Base-by-base conservation (phyloP, 2,888 invertebrate species). In the Dynastes tityus region DNA sequence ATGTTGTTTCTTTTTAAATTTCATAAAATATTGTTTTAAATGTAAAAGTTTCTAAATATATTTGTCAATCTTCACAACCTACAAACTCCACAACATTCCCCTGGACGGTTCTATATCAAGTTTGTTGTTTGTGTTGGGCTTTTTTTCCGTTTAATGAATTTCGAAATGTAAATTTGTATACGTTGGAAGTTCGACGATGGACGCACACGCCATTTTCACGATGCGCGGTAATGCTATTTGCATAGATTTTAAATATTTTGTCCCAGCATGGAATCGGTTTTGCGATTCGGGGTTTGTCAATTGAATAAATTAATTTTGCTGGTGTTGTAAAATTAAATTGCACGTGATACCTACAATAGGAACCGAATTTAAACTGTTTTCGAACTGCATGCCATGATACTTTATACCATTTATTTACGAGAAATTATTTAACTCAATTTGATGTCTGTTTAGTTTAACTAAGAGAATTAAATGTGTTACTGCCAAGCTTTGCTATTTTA, bases 201-300 rank as follows among this genome's bases (percentile, higher is more conserved):
- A 40, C 11, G 22, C 13, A 73, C 16, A 64, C 64, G 49, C 32
- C 64, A 77, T 77, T 77, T 77, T 61, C 53, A 29, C 70, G 29
- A 70, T 77, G 37, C 63, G 45, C 71, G n/a, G 71, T 71, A 64
- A 77, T 77, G 70, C 68, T 73, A 71, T 77, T 77, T 77, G 77
- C 77, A 77, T 77, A 77, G 71, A 77, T 77, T 71, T 70, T 77
- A 70, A 63, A 63, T 64, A 70, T 77, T 77, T 70, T 71, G 77
- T 32, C 53, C 27, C 32, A 8, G 77, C 32, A 53, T 16, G 11
- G 71, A 63, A 68, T 70, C 68, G 70, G 70, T 77, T 77, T 70
- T 77, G 61, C 49, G 51, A 53, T 71, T 77, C 58, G 29, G 61
- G 32, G 40, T 77, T 71, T 58, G 58, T 29, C 77, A 51, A 71